Evolutionary conservation across 2,888 invertebrate species (phyloP), one percentile per base, ranked within the genome.

Genomic region (Osmoderma eremita): DNA sequence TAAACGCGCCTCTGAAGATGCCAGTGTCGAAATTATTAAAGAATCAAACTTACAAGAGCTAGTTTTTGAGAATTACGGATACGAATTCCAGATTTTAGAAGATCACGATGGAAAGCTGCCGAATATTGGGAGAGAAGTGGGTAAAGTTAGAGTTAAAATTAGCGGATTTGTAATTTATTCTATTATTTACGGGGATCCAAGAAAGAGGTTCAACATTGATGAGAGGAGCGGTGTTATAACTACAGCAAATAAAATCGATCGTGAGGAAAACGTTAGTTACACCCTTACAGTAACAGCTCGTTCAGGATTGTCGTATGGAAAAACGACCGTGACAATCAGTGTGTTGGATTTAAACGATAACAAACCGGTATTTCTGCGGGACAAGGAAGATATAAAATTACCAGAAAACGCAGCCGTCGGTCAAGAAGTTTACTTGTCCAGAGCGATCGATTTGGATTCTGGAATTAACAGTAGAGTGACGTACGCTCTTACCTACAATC

Each of bases 391-490:
- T 80, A 89, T 94, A 50, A 86, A 86, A 69, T 85, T 97, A 67
- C 87, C 90, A 13, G 97, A 97, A 84, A 94, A 96, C 80, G 91
- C 93, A 74, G 96, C 97, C 17, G 94, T 97, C 38, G 97, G 97
- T 0, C 94, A 95, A 81, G 95, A 97, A 83, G 91, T 97, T 36
- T 95, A 92, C 81, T 86, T 95, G 73, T 93, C 95, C 0, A 87
- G 92, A 76, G 97, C 97, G 0, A 86, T 88, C 65, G 97, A 98
- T 83, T 87, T 88, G 58, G 98, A 98, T 81, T 89, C 91, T 0
- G 96, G 95, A 5, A 88, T 90, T n/a, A 97, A 97, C 80, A 91
- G 95, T 75, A 87, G 91, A 48, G 87, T 97, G 50, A 89, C 89
- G 56, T 98, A 96, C 80, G 88, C 89, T 20, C 82, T 98, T 48